Conservation (phyloP, 2,113 vertebrate species). For the Pogona vitticeps region DNA sequence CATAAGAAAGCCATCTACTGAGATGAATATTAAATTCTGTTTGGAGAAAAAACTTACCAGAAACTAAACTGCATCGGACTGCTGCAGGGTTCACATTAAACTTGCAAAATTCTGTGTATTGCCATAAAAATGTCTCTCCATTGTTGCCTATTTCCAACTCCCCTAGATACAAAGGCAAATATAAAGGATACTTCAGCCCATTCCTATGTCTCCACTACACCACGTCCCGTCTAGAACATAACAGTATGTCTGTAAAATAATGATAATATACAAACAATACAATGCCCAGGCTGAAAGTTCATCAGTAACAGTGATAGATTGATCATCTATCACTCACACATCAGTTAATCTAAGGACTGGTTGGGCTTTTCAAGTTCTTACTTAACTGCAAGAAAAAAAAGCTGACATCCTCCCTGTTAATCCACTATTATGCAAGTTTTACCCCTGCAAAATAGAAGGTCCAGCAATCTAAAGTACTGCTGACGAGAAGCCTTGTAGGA, state of each 20-base stretch:
- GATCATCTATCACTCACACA: background rate
- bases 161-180: slow-evolving; percentile 77
- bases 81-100: slow-evolving; percentile 69
- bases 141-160: slow-evolving; percentile 76
- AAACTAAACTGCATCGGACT: slow-evolving; percentile 72
- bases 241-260: slow-evolving; percentile 55
- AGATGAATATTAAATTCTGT: slow-evolving; percentile 58
- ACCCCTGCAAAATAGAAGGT: background rate
- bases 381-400: slow-evolving; percentile 8
- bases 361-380: background rate
- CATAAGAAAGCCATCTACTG: slow-evolving; percentile 70
- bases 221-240: slow-evolving; percentile 55
- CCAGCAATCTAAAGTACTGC: background rate
- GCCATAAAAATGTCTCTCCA: slow-evolving; percentile 72
- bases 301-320: slow-evolving; percentile 27
- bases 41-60: slow-evolving; percentile 77
- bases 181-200: slow-evolving; percentile 76
- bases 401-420: background rate
- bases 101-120: slow-evolving; percentile 76
- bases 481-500: background rate
- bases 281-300: slow-evolving; percentile 37
- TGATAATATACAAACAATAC: slow-evolving; percentile 46
- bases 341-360: background rate
- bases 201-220: slow-evolving; percentile 68
- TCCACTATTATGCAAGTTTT: background rate